Evolutionary conservation across 2,888 invertebrate genomes (phyloP).

Genomic region (Erebia epiphron): DNA sequence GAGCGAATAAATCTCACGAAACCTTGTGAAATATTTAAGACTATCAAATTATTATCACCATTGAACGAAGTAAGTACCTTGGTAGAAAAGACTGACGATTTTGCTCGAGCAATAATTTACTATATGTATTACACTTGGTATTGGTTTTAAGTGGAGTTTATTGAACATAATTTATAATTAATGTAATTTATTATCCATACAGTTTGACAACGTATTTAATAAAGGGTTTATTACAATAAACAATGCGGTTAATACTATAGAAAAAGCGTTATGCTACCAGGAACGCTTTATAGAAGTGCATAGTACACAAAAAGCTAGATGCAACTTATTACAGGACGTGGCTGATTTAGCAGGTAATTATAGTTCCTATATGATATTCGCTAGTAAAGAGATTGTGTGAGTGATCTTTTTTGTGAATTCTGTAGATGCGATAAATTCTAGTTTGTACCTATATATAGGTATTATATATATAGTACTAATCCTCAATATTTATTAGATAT

Average conservation of each 20-base stretch:
- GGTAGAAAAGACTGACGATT: background rate
- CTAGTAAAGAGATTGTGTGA: too few species aligned
- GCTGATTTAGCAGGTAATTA: conserved; percentile 21
- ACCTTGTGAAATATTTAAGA: conserved; percentile 10
- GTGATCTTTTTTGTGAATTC: too few species aligned
- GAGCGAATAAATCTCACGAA: background rate
- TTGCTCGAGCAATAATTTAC: background rate
- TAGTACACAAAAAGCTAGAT: background rate
- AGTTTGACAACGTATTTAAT: too few species aligned
- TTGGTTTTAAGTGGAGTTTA: too few species aligned
- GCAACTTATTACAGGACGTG: conserved; percentile 17
- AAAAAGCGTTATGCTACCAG: conserved; percentile 30
- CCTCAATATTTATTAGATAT: conserved; percentile 4
- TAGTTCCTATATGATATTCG: background rate
- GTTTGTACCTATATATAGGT: background rate
- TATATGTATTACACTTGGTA: too few species aligned
- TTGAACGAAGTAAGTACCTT: conserved; percentile 14
- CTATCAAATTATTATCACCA: conserved; percentile 19
- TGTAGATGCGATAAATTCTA: background rate
- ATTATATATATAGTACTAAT: too few species aligned
- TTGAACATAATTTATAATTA: too few species aligned
- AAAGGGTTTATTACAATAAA: conserved; percentile 3
- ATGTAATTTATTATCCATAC: too few species aligned
- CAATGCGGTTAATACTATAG: conserved; percentile 19
- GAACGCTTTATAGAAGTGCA: conserved; percentile 12